These are phyloP conservation scores for Ariopsis seemanni DNA, from an alignment of 2,113 vertebrate genomes.

Conservation along the genomic window DNA sequence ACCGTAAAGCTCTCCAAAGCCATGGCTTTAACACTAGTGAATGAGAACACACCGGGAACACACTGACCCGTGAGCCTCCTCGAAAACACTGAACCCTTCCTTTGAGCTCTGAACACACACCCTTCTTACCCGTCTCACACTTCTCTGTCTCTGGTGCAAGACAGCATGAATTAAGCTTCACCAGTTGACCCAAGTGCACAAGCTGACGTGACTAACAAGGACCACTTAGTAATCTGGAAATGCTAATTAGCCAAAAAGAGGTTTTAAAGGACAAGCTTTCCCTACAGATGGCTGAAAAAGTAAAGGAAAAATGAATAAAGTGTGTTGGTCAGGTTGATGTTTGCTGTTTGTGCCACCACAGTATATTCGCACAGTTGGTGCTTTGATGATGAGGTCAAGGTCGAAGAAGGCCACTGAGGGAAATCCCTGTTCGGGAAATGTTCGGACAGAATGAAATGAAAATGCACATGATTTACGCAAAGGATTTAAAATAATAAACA, in stretches of 20 bases:
- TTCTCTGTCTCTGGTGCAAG: neutral
- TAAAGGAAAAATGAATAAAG: neutral
- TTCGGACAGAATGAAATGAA: neutral
- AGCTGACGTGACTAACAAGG: conserved; percentile 21
- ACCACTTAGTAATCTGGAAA: neutral
- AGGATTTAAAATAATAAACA: neutral
- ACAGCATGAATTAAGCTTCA: neutral
- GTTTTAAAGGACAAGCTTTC: conserved; percentile 17
- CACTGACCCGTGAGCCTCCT: neutral
- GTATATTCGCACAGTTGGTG: neutral
- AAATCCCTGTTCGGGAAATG: neutral
- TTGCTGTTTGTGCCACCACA: neutral
- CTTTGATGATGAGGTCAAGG: neutral
- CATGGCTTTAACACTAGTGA: neutral
- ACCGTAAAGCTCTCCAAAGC: conserved; percentile 25
- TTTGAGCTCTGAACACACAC: neutral
- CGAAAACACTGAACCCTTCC: neutral
- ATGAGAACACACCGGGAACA: neutral
- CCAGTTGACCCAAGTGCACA: neutral
- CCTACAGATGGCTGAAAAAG: neutral
- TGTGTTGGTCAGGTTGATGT: neutral
- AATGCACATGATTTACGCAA: neutral
- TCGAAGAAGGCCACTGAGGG: neutral
- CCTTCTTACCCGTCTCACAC: neutral
- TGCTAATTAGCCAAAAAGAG: conserved; percentile 32